Conservation (phyloP, 53 echinoderm and acorn worm genomes). For the Apostichopus leukothele region DNA sequence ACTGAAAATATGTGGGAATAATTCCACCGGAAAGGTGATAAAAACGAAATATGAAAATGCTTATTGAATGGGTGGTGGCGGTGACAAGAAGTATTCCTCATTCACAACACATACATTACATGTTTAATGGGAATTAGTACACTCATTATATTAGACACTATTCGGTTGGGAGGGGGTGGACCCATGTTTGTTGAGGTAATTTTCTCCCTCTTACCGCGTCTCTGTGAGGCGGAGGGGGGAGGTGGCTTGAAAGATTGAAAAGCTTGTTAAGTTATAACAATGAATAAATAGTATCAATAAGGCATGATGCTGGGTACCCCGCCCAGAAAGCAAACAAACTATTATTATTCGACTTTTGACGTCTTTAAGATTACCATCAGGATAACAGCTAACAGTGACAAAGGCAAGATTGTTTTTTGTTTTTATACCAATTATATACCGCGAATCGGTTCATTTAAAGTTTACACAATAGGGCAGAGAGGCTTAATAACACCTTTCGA, state of each 20-base stretch:
- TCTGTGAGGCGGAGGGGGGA: not conserved
- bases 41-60: too few relatives aligned
- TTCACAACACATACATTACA: too few relatives aligned
- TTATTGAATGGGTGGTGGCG: too few relatives aligned
- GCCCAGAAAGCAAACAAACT: not conserved
- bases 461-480: not conserved
- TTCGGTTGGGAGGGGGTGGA: too few relatives aligned
- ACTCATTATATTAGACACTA: too few relatives aligned
- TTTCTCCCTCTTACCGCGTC: too few relatives aligned
- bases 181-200: too few relatives aligned
- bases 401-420: not conserved
- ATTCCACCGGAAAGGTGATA: too few relatives aligned
- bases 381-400: conserved; percentile 2
- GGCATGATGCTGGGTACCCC: not conserved
- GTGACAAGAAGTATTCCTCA: too few relatives aligned
- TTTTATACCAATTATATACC: not conserved
- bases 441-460: not conserved
- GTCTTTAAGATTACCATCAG: not conserved
- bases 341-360: not conserved
- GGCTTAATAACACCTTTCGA: not conserved
- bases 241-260: not conserved
- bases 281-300: not conserved
- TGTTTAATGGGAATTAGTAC: too few relatives aligned
- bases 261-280: not conserved
- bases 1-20: too few relatives aligned